Percentiles rank a stretch among this genome's conserved stretches.
These are phyloP conservation scores for Cryptomyrus ogoouensis DNA, from an alignment of 2,113 vertebrate genomes.

Conservation along the genomic window DNA sequence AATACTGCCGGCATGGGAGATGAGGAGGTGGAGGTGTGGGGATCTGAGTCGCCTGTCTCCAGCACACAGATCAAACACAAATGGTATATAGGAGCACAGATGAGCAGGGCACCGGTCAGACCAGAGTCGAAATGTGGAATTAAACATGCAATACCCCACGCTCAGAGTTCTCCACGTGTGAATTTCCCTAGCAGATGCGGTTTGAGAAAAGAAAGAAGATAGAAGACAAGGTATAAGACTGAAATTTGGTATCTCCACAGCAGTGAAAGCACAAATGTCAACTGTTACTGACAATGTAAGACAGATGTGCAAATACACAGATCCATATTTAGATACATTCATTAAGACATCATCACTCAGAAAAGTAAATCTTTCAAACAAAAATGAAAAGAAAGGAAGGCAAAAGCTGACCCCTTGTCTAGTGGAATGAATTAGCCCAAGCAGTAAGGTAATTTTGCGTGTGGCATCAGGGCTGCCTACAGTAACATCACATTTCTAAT, in stretches of 20 bases:
- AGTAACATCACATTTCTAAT: neutral
- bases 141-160: constrained; percentile 72
- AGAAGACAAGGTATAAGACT: constrained; percentile 34
- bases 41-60: neutral
- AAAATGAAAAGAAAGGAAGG: neutral
- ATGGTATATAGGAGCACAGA: constrained; percentile 25
- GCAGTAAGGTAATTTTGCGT: constrained; percentile 1
- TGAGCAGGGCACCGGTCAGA: constrained; percentile 26
- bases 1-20: neutral
- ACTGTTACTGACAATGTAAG: neutral
- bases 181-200: constrained; percentile 67
- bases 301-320: constrained; percentile 2
- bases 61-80: constrained; percentile 27
- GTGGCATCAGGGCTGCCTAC: neutral
- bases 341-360: neutral
- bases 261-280: neutral
- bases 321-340: neutral
- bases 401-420: neutral
- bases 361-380: constrained; percentile 1
- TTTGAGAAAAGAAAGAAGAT: constrained; percentile 44
- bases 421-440: constrained; percentile 32
- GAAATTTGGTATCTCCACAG: neutral
- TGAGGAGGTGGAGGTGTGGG: neutral
- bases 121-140: constrained; percentile 44
- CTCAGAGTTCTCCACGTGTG: constrained; percentile 73